A percentile compares a stretch with the other conserved stretches of the same genome.
These are phyloP conservation scores for Pelobates fuscus DNA, from an alignment of 2,113 vertebrate species.

Conservation along the genomic window DNA sequence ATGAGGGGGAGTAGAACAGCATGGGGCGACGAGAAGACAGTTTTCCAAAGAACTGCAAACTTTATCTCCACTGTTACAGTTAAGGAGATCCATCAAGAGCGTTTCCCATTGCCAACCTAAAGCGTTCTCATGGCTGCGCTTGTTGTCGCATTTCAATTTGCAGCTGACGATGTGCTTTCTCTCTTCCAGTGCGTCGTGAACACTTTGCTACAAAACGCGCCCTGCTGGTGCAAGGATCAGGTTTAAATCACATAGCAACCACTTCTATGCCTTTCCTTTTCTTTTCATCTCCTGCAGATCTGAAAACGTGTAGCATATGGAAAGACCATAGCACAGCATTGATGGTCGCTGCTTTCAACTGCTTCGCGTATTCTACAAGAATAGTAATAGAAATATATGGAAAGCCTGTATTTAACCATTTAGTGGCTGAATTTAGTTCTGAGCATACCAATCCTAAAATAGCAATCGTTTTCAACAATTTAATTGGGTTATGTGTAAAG, in stretches of 20 bases:
- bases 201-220: constrained; percentile 8
- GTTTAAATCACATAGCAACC: constrained; percentile 37
- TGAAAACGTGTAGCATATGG: constrained; percentile 18
- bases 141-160: constrained; percentile 39
- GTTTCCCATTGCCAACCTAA: neutral
- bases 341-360: constrained; percentile 16
- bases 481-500: too few species aligned
- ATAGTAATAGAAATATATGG: neutral
- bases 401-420: neutral
- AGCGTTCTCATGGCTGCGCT: neutral
- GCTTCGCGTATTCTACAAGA: neutral
- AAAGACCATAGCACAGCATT: constrained; percentile 5
- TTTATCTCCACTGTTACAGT: neutral
- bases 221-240: constrained; percentile 25
- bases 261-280: constrained; percentile 26
- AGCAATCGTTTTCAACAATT: too few species aligned
- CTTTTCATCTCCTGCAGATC: constrained; percentile 33
- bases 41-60: neutral
- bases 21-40: neutral
- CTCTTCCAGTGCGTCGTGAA: neutral
- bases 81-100: constrained; percentile 2
- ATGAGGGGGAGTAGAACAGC: too few species aligned
- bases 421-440: neutral
- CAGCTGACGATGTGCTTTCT: constrained; percentile 2
- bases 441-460: too few species aligned